Base-by-base conservation (phyloP, 1,140 invertebrate species). In the Lasioglossum albipes region DNA sequence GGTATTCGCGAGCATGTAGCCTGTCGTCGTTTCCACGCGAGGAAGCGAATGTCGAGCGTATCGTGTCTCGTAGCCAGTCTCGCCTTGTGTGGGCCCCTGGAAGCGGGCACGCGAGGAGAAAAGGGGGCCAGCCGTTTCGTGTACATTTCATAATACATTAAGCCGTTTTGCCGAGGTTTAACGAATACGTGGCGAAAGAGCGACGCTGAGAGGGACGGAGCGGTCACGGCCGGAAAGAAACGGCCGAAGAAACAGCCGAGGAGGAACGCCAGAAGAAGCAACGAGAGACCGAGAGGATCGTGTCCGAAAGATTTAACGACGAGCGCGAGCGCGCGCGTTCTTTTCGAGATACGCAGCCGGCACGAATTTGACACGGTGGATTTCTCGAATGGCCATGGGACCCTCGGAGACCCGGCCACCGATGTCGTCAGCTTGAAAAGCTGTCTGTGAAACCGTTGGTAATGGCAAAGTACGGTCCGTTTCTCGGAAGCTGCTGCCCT, bases 91-190 rank as follows among this genome's bases (percentile, higher is more conserved):
- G 84, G 83, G 83, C 84, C 65, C n/a, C 0, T 18, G 20, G 18
- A 42, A 16, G 41, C 57, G n/a, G 57, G 62, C 3, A 20, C 22
- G n/a, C 45, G 18, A 70, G 16, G 62, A 64, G 59, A 22, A 49
- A 61, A 42, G 77, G 66, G 74, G 70, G 9, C 45, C 45, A 0
- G 45, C 66, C 59, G 83, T 85, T 83, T 76, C 84, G 84, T 83
- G 84, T 86, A 86, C 80, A 83, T 84, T 86, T 86, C 84, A 86
- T 85, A 85, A 85, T 85, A 85, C 84, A 85, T 85, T 85, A 85
- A 85, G 83, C 84, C 84, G 84, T 85, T 85, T 85, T 82, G 83
- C 84, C 72, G 73, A 68, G 79, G 69, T 72, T 78, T 71, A 78
- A 85, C 83, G 74, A 85, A 85, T 73, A 84, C 70, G 82, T 77